phyloP scores from a whole-genome alignment of 1,140 invertebrate species.

The Drosophila micromelanica region DNA sequence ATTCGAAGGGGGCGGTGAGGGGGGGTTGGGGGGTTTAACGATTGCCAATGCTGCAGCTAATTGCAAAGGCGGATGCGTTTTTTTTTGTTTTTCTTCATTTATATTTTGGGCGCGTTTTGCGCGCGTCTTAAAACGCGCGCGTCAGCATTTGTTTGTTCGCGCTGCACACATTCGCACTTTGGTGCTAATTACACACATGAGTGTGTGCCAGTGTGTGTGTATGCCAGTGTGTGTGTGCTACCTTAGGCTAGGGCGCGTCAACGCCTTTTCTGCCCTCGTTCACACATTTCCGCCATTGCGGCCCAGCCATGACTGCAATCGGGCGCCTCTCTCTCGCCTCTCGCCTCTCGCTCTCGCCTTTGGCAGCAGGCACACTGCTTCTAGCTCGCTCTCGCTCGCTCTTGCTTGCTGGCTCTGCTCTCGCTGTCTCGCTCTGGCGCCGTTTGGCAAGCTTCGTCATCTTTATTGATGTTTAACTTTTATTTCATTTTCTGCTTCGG shows the following conservation, averaged over 20 bases:
- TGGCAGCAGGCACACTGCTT: no score
- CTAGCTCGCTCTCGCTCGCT: conserved; percentile 7
- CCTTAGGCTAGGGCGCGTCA: conserved; percentile 29
- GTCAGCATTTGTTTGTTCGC: neutral
- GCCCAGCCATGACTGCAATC: conserved; percentile 55
- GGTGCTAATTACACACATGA: conserved; percentile 66
- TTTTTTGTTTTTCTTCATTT: neutral
- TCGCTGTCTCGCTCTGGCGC: neutral
- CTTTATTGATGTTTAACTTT: conserved; percentile 73
- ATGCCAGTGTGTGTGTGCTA: conserved; percentile 9
- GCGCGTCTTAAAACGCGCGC: conserved; percentile 16
- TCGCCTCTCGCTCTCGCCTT: conserved; percentile 25
- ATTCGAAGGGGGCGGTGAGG: neutral
- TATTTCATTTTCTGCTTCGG: conserved; percentile 33
- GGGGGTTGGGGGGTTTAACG: neutral
- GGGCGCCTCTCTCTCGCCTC: conserved; percentile 45
- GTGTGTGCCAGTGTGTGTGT: neutral
- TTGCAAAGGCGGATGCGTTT: conserved; percentile 29
- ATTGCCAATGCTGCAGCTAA: conserved; percentile 12
- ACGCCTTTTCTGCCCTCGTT: conserved; percentile 61
- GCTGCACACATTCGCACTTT: conserved; percentile 13
- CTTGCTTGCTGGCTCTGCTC: conserved; percentile 7
- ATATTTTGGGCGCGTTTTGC: conserved; percentile 46
- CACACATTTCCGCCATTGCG: conserved; percentile 70
- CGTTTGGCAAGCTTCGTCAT: conserved; percentile 74